Conservation (phyloP, 2,113 vertebrate species). For the Protomyctophum bolini region DNA sequence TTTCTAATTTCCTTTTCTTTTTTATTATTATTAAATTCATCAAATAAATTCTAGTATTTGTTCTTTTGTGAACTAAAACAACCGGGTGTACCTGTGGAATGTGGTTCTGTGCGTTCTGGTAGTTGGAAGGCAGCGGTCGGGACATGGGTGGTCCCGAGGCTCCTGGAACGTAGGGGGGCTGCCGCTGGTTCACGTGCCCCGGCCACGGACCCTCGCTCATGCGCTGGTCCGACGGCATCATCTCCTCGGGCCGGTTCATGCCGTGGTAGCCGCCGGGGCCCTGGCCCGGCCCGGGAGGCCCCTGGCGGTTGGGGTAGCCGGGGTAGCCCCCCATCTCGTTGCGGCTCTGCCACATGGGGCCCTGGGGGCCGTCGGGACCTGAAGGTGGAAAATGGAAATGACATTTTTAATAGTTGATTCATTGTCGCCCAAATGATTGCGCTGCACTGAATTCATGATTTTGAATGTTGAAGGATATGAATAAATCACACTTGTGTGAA, state of each 20-base stretch:
- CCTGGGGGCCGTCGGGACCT: constrained; percentile 90
- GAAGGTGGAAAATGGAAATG: constrained; percentile 30
- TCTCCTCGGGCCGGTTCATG: constrained; percentile 94
- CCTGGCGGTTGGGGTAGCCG: constrained; percentile 90
- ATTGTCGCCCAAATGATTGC: too few species aligned
- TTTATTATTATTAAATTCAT: too few species aligned
- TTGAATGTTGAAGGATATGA: too few species aligned
- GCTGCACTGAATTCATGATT: too few species aligned
- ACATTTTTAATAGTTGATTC: too few species aligned
- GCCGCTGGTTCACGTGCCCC: constrained; percentile 87
- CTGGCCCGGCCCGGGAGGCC: constrained; percentile 84
- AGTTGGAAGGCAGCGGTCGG: constrained; percentile 89
- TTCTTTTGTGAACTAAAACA: too few species aligned
- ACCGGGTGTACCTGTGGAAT: constrained; percentile 89
- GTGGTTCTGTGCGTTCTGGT: constrained; percentile 94
- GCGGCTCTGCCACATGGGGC: constrained; percentile 92
- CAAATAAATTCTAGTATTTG: too few species aligned
- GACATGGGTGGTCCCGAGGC: constrained; percentile 88
- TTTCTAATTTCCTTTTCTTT: too few species aligned
- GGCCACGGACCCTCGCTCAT: constrained; percentile 95
- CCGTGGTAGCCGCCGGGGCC: constrained; percentile 88
- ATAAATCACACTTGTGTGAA: too few species aligned
- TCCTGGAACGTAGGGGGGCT: constrained; percentile 90
- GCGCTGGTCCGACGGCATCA: constrained; percentile 93
- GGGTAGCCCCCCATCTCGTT: constrained; percentile 91